Conservation (phyloP, 2,797 vertebrate species). For the Chloroceryle inda region DNA sequence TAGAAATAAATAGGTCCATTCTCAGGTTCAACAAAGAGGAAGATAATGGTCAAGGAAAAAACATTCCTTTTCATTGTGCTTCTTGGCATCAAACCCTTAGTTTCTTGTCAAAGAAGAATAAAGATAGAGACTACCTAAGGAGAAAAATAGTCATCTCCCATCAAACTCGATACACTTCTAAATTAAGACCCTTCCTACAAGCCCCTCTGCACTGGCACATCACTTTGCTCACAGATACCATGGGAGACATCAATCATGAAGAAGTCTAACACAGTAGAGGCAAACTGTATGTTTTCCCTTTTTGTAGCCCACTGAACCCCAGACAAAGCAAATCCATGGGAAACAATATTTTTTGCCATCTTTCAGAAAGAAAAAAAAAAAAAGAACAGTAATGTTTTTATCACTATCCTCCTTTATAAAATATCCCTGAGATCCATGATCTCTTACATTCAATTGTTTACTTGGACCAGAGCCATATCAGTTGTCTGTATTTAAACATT, state of each 20-base stretch:
- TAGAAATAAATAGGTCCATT: constrained; percentile 32
- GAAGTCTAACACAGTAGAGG: neutral
- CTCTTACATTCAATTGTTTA: neutral
- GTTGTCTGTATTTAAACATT: neutral
- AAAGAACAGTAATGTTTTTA: neutral
- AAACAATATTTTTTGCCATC: neutral
- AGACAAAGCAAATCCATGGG: neutral
- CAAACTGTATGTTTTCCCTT: neutral
- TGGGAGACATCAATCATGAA: neutral
- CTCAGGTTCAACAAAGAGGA: constrained; percentile 29
- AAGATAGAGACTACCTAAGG: neutral
- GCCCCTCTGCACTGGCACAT: neutral
- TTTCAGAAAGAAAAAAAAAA: neutral
- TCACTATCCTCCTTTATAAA: neutral
- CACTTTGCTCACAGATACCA: neutral
- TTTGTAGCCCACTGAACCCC: neutral
- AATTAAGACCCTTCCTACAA: neutral
- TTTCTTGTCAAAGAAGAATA: constrained; percentile 9
- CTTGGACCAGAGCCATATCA: neutral
- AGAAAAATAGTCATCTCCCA: neutral
- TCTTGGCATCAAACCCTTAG: constrained; percentile 17
- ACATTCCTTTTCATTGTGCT: constrained; percentile 25
- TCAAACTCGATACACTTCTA: neutral
- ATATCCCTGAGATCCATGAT: neutral
- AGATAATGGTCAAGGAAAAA: neutral